A percentile compares a stretch with the other conserved stretches of the same genome.
phyloP scores from a whole-genome alignment of 2,888 invertebrate species.

The Xestia xanthographa region DNA sequence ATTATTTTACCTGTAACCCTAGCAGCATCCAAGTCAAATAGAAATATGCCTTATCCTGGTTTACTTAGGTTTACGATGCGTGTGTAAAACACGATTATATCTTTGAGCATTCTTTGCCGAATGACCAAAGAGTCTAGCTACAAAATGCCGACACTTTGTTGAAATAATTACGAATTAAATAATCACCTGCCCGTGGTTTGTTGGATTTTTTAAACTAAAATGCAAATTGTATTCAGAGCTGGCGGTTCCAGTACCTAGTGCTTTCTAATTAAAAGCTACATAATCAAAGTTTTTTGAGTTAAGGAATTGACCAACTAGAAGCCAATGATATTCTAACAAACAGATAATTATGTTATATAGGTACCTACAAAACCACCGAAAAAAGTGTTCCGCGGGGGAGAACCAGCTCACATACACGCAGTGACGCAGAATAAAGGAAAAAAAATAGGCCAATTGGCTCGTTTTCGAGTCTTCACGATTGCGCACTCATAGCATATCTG shows the following conservation, averaged over 20 bases:
- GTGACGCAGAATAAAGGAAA: no score
- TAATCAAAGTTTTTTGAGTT: neutral
- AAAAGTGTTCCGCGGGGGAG: no score
- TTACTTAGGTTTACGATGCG: slow-evolving; percentile 89
- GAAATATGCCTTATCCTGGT: slow-evolving; percentile 82
- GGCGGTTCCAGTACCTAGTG: neutral
- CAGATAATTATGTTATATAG: no score
- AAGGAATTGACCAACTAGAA: neutral
- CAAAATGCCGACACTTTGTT: slow-evolving; percentile 66
- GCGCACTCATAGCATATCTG: no score
- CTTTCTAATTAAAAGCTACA: neutral
- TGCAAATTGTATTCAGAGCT: neutral
- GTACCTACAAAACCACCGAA: no score
- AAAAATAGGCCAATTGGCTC: no score
- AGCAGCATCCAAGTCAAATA: slow-evolving; percentile 84
- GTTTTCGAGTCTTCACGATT: no score
- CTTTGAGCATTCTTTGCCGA: slow-evolving; percentile 83
- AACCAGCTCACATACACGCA: no score
- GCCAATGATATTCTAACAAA: no score
- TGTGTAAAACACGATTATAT: slow-evolving; percentile 87
- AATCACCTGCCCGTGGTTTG: slow-evolving; percentile 30
- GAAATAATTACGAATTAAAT: slow-evolving; percentile 46
- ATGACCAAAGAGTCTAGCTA: slow-evolving; percentile 72
- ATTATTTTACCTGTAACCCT: slow-evolving; percentile 88
- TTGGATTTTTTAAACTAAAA: slow-evolving; percentile 2